These are phyloP conservation scores for Arctopsyche grandis DNA, from an alignment of 1,140 invertebrate genomes.

Conservation along the genomic window DNA sequence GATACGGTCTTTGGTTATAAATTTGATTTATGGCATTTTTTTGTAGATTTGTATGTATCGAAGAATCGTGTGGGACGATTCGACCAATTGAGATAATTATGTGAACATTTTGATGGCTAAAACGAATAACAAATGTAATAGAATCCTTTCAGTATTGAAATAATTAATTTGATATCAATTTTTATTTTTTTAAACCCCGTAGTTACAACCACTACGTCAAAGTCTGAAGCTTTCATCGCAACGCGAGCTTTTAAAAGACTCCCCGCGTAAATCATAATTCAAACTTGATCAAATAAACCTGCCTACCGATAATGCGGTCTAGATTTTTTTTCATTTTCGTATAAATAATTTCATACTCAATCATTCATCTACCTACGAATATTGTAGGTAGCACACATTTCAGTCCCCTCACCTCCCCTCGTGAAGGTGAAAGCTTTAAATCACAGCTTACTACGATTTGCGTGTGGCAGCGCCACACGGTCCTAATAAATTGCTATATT, in stretches of 20 bases:
- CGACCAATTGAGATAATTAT: no score
- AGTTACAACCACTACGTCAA: constrained; percentile 21
- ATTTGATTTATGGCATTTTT: neutral
- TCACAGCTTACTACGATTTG: constrained; percentile 48
- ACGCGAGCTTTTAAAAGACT: neutral
- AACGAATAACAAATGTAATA: no score
- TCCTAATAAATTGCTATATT: constrained; percentile 51
- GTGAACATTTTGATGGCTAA: no score
- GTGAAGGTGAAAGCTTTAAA: constrained; percentile 45
- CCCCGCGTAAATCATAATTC: constrained; percentile 27
- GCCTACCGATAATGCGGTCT: constrained; percentile 34
- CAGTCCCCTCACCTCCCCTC: neutral
- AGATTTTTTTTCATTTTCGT: constrained; percentile 12
- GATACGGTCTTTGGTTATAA: neutral
- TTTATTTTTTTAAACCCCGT: neutral
- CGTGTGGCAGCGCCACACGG: constrained; percentile 42
- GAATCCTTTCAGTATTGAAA: no score
- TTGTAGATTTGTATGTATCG: neutral
- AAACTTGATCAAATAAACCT: constrained; percentile 41
- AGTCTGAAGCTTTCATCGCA: constrained; percentile 5
- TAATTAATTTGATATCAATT: no score
- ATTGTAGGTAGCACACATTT: neutral
- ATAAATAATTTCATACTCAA: constrained; percentile 39
- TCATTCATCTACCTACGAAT: constrained; percentile 30
- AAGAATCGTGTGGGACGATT: no score